phyloP scores from a whole-genome alignment of 2,888 invertebrate species.

The Tenthredo distinguenda region DNA sequence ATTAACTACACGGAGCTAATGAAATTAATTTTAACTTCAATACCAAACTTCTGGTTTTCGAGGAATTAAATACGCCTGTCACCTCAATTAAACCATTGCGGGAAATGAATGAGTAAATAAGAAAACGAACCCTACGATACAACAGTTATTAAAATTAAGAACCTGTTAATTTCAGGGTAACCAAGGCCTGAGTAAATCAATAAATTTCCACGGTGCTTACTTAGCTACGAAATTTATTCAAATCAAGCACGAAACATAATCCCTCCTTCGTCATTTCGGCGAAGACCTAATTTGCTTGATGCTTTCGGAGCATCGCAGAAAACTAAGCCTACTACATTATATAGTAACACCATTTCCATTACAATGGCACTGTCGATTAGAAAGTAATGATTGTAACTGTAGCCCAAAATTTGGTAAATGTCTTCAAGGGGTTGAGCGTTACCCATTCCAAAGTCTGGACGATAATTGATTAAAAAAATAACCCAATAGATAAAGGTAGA shows the following conservation, averaged over 20 bases:
- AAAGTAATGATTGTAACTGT: neutral
- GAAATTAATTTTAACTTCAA: conserved; percentile 8
- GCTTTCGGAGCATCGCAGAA: neutral
- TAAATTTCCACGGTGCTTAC: neutral
- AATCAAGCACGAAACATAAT: neutral
- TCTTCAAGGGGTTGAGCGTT: neutral
- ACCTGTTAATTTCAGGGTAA: neutral
- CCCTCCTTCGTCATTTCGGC: neutral
- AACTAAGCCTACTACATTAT: neutral
- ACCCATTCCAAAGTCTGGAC: conserved; percentile 18
- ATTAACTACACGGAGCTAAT: conserved; percentile 2
- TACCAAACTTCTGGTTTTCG: neutral
- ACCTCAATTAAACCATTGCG: neutral
- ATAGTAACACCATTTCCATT: neutral
- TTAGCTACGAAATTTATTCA: neutral
- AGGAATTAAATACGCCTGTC: neutral
- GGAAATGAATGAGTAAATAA: neutral
- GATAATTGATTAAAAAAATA: conserved; percentile 23
- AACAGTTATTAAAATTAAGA: neutral
- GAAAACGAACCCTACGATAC: neutral
- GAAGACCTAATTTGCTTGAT: neutral
- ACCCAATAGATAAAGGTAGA: neutral
- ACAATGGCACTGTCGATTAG: neutral
- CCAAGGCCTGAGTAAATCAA: neutral
- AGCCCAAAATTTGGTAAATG: neutral